Conservation (phyloP, 2,888 invertebrate species). For the Ariolimax columbianus region DNA sequence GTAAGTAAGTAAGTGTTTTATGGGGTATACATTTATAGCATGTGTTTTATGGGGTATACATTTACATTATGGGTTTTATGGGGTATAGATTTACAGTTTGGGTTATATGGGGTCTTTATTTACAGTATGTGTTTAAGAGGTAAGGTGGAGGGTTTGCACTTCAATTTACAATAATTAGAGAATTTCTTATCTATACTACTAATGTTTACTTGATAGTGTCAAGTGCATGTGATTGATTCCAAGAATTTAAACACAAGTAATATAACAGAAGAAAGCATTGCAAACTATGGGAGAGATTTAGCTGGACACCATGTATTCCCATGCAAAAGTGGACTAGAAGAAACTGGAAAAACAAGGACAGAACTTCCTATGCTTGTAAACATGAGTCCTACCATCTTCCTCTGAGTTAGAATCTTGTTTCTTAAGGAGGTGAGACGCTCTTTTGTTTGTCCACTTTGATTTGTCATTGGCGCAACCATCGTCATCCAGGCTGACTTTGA, state of each 20-base stretch:
- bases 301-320: neutral
- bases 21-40: too few species aligned
- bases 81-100: too few species aligned
- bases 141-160: too few species aligned
- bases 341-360: neutral
- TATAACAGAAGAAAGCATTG: neutral
- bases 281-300: neutral
- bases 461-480: neutral
- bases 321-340: neutral
- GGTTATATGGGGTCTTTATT: too few species aligned
- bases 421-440: neutral
- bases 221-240: too few species aligned
- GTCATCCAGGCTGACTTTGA: constrained; percentile 7
- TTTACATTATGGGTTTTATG: too few species aligned
- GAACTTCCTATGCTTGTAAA: neutral
- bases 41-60: too few species aligned
- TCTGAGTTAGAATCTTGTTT: neutral
- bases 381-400: neutral
- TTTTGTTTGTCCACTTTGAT: neutral
- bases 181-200: too few species aligned
- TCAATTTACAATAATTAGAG: too few species aligned
- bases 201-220: too few species aligned
- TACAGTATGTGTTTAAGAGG: too few species aligned
- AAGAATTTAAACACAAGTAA: neutral
- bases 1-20: too few species aligned